Evolutionary conservation across 2,797 vertebrate genomes (phyloP).

Genomic region (Coendou prehensilis): DNA sequence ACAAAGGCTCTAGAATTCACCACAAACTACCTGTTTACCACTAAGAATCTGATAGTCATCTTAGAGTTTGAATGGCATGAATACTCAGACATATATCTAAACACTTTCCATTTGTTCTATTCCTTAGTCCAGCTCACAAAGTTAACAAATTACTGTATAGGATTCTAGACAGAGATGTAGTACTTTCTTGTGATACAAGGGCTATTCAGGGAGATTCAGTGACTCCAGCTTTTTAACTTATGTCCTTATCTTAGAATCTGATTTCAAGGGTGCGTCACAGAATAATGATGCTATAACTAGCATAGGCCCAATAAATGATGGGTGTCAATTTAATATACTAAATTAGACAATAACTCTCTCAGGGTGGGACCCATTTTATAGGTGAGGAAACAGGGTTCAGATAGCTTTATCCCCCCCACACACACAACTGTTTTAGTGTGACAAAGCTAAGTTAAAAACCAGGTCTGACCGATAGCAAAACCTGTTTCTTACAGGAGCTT

Average conservation of each 20-base stretch:
- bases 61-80: constrained; percentile 23
- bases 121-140: constrained; percentile 43
- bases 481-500: not conserved
- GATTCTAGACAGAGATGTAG: not conserved
- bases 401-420: not conserved
- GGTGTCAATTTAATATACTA: constrained; percentile 30
- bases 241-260: constrained; percentile 23
- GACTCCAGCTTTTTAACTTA: not conserved
- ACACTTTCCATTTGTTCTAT: constrained; percentile 46
- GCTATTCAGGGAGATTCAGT: not conserved
- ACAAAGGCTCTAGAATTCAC: constrained; percentile 31
- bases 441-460: constrained; percentile 53
- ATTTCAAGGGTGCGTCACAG: not conserved
- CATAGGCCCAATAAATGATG: constrained; percentile 16
- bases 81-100: not conserved
- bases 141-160: constrained; percentile 24
- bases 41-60: not conserved
- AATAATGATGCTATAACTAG: constrained; percentile 28
- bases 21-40: constrained; percentile 35
- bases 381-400: not conserved
- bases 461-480: constrained; percentile 1
- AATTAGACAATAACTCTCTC: constrained; percentile 51
- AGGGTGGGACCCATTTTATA: constrained; percentile 19
- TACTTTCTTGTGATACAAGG: not conserved
- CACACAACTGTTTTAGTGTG: not conserved